Base-by-base conservation (phyloP, 2,113 vertebrate genomes). In the Pluvianellus socialis region DNA sequence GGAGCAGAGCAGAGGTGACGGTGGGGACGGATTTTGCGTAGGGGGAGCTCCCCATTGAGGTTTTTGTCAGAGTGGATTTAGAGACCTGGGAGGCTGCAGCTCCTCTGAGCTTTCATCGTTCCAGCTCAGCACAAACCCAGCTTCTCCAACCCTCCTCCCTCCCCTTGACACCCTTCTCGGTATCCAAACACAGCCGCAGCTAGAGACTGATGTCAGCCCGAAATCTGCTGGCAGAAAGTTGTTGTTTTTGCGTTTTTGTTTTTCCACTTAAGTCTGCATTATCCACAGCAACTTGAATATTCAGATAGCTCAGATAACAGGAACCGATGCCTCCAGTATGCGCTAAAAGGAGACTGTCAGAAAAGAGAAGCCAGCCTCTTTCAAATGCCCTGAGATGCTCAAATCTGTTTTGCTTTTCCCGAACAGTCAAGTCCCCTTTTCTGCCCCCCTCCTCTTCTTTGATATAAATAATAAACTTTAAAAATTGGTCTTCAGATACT, bases 31-130 rank as follows among this genome's bases (percentile, higher is more conserved):
- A 30, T n/a, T 18, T 14, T 70, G 90, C 26, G 1, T 12, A 70
- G 70, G 87, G 91, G 86, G 84, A 95, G 80, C 86, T 97, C 92
- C 92, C 95, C 80, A 65, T 32, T 42, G 68, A 89, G 88, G 38
- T 53, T 91, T 89, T 7, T 85, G 58, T 56, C 84, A 73, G 65
- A 26, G 35, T 16, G 67, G 20, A 45, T 92, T 94, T 79, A 81
- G 75, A 85, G 80, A 84, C n/a, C 53, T 12, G 30, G 62, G 74
- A 87, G 77, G 91, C 88, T 89, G 95, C 84, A 56, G 70, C 0
- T 95, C 80, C 92, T 87, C 80, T 2, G 42, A 91, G 97, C 76
- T 86, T 92, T 94, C 71, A 6, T 23, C 84, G 81, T 23, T 79
- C 73, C 92, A 89, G 86, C 91, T 96, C 91, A 77, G 92, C 91